Percentiles rank a stretch among this genome's conserved stretches.
phyloP scores from a whole-genome alignment of 2,888 invertebrate genomes.

The Ormyrus pomaceus region DNA sequence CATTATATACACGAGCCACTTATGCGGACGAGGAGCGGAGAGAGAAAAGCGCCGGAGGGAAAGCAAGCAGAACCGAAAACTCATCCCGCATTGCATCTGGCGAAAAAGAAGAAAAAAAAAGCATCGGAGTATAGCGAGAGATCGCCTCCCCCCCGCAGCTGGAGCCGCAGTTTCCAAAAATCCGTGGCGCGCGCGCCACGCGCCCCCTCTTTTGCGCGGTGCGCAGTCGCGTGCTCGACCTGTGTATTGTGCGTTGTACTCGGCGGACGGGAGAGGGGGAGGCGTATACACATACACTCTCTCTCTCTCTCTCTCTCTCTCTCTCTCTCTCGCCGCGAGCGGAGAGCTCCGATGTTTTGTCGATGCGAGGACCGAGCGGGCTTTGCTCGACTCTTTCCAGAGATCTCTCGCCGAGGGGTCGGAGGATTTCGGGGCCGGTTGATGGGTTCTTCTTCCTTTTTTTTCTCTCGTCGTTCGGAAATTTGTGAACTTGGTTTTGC shows the following conservation, averaged over 20 bases:
- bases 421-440: too few species aligned
- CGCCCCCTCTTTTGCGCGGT: conserved; percentile 37
- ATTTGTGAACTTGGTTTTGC: too few species aligned
- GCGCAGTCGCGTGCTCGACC: conserved; percentile 2
- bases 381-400: too few species aligned
- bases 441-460: too few species aligned
- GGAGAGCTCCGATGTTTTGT: too few species aligned
- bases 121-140: not conserved
- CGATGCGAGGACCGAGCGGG: too few species aligned
- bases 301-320: too few species aligned
- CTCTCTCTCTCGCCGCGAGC: too few species aligned
- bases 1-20: not conserved
- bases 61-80: conserved; percentile 24
- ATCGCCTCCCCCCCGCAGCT: not conserved
- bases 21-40: not conserved
- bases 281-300: not conserved
- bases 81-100: conserved; percentile 31
- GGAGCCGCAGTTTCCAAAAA: not conserved
- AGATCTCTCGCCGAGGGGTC: too few species aligned
- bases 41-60: conserved; percentile 17
- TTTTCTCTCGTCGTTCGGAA: too few species aligned
- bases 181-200: not conserved
- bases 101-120: not conserved
- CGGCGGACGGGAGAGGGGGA: conserved; percentile 14
- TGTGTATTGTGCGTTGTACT: too few species aligned